phyloP scores from a whole-genome alignment of 2,113 vertebrate species.

The Bubo blakistoni region DNA sequence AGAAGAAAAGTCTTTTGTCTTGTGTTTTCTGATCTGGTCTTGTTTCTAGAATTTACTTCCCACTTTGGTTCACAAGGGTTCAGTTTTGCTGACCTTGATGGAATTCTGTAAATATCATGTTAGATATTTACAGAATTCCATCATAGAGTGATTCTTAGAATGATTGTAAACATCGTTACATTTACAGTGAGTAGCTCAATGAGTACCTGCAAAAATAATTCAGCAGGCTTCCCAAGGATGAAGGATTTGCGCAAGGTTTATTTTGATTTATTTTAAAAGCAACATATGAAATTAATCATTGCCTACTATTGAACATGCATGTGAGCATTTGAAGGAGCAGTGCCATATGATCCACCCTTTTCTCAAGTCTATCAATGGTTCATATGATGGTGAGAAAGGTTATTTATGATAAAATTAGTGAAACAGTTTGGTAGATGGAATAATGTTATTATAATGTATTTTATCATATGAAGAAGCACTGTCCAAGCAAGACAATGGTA shows the following conservation, averaged over 20 bases:
- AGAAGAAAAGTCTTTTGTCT: background rate
- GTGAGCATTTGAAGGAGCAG: background rate
- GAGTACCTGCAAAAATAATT: background rate
- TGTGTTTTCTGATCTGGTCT: background rate
- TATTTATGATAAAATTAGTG: background rate
- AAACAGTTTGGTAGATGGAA: background rate
- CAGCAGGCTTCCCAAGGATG: background rate
- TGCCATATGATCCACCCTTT: background rate
- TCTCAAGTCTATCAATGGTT: background rate
- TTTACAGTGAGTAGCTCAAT: background rate
- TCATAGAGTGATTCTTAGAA: too few species aligned
- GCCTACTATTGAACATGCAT: background rate
- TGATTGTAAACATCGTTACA: background rate
- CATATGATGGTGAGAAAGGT: background rate
- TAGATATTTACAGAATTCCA: background rate
- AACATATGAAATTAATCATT: accelerated
- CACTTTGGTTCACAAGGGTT: background rate
- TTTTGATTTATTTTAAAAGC: background rate
- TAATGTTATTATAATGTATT: background rate
- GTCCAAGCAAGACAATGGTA: background rate
- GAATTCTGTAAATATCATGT: background rate
- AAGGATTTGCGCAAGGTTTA: background rate
- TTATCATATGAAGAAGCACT: background rate
- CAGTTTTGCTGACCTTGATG: background rate
- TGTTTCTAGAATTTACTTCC: background rate